A percentile compares a stretch with the other conserved stretches of the same genome.
These are phyloP conservation scores for Parazoanthus atlanticus DNA, from an alignment of 92 coral and sea anemone genomes.

Conservation along the genomic window DNA sequence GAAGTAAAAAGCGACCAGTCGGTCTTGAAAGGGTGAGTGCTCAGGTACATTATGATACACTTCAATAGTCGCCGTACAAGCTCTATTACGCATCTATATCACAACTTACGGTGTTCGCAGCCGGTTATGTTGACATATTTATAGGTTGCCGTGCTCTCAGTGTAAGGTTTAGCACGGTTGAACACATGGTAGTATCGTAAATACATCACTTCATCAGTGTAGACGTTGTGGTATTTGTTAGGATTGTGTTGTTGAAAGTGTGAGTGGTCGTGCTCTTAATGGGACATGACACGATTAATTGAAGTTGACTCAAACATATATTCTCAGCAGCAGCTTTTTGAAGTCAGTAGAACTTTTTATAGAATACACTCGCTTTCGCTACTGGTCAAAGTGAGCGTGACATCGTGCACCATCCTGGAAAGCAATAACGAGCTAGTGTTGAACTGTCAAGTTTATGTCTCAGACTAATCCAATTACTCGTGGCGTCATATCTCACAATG, in stretches of 20 bases:
- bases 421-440: too few species aligned
- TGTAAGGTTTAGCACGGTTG: neutral
- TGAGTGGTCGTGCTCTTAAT: too few species aligned
- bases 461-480: neutral
- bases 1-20: slow-evolving; percentile 43
- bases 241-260: too few species aligned
- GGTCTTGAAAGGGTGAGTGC: slow-evolving; percentile 31
- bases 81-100: neutral
- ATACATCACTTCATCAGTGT: too few species aligned
- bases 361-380: too few species aligned
- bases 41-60: neutral
- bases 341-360: too few species aligned
- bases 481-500: neutral
- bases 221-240: neutral
- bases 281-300: too few species aligned
- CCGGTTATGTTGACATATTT: neutral
- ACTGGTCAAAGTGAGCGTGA: too few species aligned
- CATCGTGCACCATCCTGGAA: too few species aligned
- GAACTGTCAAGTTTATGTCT: too few species aligned
- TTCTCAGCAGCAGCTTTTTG: too few species aligned
- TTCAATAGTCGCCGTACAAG: neutral
- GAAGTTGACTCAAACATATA: too few species aligned
- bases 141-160: neutral
- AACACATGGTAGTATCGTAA: neutral
- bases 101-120: neutral